Base-by-base conservation (phyloP, 2,797 vertebrate species). In the Triplophysa bombifrons region DNA sequence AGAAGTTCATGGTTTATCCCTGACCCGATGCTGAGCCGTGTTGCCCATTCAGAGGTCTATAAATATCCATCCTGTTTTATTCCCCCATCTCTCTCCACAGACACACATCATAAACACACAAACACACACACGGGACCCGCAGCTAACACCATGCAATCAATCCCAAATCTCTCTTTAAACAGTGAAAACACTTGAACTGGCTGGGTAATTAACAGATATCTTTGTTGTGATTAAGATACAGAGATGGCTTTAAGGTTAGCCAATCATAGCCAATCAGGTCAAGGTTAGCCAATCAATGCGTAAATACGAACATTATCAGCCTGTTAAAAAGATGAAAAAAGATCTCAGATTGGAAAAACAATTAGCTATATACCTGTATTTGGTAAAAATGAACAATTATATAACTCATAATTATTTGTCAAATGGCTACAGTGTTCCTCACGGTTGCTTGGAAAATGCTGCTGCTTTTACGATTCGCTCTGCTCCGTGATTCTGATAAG, bases 191-290 rank as follows among this genome's bases (percentile, higher is more conserved):
- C 90, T 91, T 90, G 88, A 93, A 92, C 92, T 91, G 85, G 76
- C 88, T 91, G 88, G 91, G 93, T 92, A 94, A 94, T 94, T 94
- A 94, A 92, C 91, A 92, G 91, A 88, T 92, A 93, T 94, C 91
- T 91, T 89, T 92, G 92, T 93, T 93, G 91, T 91, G 90, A 93
- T 94, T 93, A 93, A 85, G 89, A 92, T 88, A 91, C 85, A 81
- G 88, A 75, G 60, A 84, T 51, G 89, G 92, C 90, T 94, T 93
- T 92, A 22, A 22, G 22, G 22, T 22, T 22, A 22, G 22, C 22
- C 22, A 22, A 22, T 22, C 22, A 22, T 22, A 22, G 22, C 22
- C 22, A 22, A 22, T 22, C 22, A 22, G 22, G 22, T 22, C 22
- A 22, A 22, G 22, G 22, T 22, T 22, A 22, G 22, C 22, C 80